These are phyloP conservation scores for Minunthozetes semirufus DNA, from an alignment of 2,888 invertebrate species.

Conservation along the genomic window DNA sequence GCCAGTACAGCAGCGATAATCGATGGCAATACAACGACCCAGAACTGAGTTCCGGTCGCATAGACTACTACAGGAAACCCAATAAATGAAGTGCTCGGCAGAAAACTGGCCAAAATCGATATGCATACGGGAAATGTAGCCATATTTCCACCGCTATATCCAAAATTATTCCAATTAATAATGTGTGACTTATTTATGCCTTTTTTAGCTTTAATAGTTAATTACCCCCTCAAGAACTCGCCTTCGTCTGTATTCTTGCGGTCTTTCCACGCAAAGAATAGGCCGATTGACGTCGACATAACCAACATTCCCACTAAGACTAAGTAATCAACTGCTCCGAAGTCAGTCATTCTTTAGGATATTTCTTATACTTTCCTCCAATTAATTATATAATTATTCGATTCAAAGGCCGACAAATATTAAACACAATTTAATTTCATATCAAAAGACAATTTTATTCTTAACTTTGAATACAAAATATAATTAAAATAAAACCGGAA, in stretches of 20 bases:
- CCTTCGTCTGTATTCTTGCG: conserved; percentile 53
- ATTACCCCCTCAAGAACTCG: conserved; percentile 47
- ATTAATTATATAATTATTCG: neutral
- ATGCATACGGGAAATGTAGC: conserved; percentile 47
- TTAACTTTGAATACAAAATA: too few relatives aligned
- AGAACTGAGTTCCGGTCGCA: conserved; percentile 44
- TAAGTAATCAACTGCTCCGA: conserved; percentile 44
- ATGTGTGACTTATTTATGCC: too few relatives aligned
- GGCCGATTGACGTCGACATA: conserved; percentile 47
- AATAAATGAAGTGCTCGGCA: conserved; percentile 47
- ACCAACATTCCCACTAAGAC: conserved; percentile 46
- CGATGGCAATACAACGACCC: conserved; percentile 41
- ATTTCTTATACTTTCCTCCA: neutral
- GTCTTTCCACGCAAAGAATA: conserved; percentile 52
- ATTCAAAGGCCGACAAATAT: neutral
- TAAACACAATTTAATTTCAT: too few relatives aligned
- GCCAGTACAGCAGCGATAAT: conserved; percentile 44
- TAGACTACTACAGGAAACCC: conserved; percentile 47
- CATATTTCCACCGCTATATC: conserved; percentile 45
- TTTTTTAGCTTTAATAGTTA: neutral
- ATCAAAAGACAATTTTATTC: too few relatives aligned
- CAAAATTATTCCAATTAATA: neutral
- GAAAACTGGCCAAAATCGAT: conserved; percentile 47
- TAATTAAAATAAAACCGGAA: too few relatives aligned
- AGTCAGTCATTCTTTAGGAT: conserved; percentile 1